phyloP scores from a whole-genome alignment of 1,140 invertebrate species.

The Drosophila varians region DNA sequence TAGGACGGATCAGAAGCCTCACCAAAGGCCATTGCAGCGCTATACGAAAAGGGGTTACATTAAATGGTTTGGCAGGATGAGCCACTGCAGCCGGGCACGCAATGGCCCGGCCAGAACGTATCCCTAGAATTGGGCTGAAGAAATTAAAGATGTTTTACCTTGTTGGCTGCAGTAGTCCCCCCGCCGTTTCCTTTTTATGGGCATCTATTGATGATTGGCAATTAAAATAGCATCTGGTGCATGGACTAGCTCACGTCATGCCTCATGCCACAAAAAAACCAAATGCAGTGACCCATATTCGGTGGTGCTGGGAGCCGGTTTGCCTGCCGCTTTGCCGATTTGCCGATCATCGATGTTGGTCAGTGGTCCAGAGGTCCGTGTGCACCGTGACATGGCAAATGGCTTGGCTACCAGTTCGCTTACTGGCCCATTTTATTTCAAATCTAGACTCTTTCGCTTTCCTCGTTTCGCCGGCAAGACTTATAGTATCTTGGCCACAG shows the following conservation, averaged over 20 bases:
- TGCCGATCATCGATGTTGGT: conserved; percentile 45
- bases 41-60: conserved; percentile 22
- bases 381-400: conserved; percentile 40
- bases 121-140: not conserved
- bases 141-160: conserved; percentile 4
- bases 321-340: conserved; percentile 17
- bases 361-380: conserved; percentile 47
- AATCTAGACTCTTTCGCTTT: conserved; percentile 21
- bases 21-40: conserved; percentile 6
- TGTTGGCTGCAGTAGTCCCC: not conserved
- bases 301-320: conserved; percentile 44
- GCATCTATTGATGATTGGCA: conserved; percentile 51
- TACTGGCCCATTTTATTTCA: conserved; percentile 28
- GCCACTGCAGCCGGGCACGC: conserved; percentile 11
- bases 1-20: not conserved
- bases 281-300: conserved; percentile 56
- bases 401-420: conserved; percentile 53
- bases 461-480: conserved; percentile 26
- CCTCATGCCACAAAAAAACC: conserved; percentile 27
- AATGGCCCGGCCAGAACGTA: not conserved
- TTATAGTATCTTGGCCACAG: conserved; percentile 19
- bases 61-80: conserved; percentile 22
- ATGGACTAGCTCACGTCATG: conserved; percentile 54
- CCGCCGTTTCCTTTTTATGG: not conserved
- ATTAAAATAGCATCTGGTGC: conserved; percentile 64